Base-by-base conservation (phyloP, 2,888 invertebrate genomes). In the Phortica magna region DNA sequence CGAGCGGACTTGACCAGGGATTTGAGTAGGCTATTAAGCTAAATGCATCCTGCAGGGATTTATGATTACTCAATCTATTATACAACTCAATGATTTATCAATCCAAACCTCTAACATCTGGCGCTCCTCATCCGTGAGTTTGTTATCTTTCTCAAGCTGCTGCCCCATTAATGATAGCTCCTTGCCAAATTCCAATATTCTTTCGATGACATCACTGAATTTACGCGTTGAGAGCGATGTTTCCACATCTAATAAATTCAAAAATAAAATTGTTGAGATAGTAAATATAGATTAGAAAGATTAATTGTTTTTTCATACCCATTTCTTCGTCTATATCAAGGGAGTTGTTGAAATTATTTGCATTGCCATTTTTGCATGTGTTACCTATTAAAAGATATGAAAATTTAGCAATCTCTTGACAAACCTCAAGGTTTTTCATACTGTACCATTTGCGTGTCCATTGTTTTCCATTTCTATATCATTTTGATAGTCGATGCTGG, bases 21-120 rank as follows among this genome's bases (percentile, higher is more conserved):
- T 99, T 98, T 86, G 98, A 96, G 93, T 99, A 99, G 71, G 99
- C 99, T 90, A 99, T 94, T 91, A 99, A 94, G 93, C 98, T 98
- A 94, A 99, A 99, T 90, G 99, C 99, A 93, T 99, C 97, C 96
- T 98, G 93, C 41, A 84, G 81, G 78, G 9, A 73, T 73, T 57
- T 17, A 42, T 9, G 17, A 9, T 39, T 19, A 72, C 22, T 22
- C 4, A 22, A 22, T 22, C 2, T 0, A 10, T 61, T 67, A 41
- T 17, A 10, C 9, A 48, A 3, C 10, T 53, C 17, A 22, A 10
- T 41, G 67, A 17, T 22, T 31, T 4, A 19, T 59, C 19, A 6
- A 12, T 22, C 6, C 48, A 22, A 89, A 97, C 97, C 94, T 97
- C 96, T 78, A 99, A 94, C 96, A 98, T 97, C 93, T 97, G 96